Percentiles rank a stretch among this genome's conserved stretches.
These are phyloP conservation scores for Malacoraja senta DNA, from an alignment of 2,797 vertebrate genomes.

Conservation along the genomic window DNA sequence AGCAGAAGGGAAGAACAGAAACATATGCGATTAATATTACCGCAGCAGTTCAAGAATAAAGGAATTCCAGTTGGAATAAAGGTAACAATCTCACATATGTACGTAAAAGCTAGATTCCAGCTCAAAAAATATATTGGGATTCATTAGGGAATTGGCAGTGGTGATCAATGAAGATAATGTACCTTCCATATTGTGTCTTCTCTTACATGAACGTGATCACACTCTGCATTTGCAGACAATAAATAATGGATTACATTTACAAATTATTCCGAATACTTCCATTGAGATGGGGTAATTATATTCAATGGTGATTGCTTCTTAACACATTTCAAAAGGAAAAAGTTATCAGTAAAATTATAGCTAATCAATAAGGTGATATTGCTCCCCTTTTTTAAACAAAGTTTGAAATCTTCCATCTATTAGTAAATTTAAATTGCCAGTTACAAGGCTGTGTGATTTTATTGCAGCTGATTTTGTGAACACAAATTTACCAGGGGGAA, in stretches of 20 bases:
- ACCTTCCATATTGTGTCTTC: not conserved
- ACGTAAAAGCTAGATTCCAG: not conserved
- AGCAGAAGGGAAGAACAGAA: not conserved
- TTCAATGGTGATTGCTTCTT: not conserved
- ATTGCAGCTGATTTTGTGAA: not conserved
- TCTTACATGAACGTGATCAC: not conserved
- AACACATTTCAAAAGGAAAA: not conserved
- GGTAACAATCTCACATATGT: not conserved
- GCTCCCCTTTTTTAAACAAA: not conserved
- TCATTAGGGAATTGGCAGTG: not conserved
- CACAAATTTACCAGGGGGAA: not conserved
- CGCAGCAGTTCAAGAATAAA: not conserved
- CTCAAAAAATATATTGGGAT: not conserved
- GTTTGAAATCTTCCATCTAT: not conserved
- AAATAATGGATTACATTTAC: not conserved
- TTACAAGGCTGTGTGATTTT: not conserved
- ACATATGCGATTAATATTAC: not conserved
- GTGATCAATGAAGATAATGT: not conserved
- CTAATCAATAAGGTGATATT: not conserved
- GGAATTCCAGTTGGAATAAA: not conserved
- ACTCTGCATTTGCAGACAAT: not conserved
- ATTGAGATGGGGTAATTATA: not conserved
- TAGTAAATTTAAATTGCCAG: not conserved
- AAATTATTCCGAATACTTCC: not conserved
- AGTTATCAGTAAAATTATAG: not conserved